Evolutionary conservation across 1,140 invertebrate genomes (phyloP).

Genomic region (Cryptotermes secundus): DNA sequence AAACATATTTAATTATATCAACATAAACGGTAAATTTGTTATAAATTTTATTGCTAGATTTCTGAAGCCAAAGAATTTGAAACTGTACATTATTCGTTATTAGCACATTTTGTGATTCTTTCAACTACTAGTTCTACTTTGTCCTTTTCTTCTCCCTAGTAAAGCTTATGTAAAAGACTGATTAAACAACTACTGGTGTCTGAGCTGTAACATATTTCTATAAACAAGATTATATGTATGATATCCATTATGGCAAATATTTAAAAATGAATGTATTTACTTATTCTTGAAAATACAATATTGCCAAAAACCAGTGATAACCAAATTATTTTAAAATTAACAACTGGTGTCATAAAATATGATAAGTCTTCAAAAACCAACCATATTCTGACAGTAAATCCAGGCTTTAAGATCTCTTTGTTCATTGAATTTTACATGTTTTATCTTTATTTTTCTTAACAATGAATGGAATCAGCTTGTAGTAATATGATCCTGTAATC

Average conservation of each 20-base stretch:
- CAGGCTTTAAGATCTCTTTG: conserved; percentile 1
- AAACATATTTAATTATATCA: too few relatives aligned
- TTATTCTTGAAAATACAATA: not conserved
- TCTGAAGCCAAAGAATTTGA: not conserved
- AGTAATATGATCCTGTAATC: not conserved
- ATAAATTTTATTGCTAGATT: not conserved
- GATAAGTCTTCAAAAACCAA: not conserved
- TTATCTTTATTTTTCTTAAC: too few relatives aligned
- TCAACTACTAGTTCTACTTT: too few relatives aligned
- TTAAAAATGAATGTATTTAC: too few relatives aligned
- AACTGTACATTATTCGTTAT: not conserved
- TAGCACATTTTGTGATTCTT: not conserved
- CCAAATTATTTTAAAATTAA: not conserved
- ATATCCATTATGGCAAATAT: too few relatives aligned
- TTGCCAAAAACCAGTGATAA: too few relatives aligned
- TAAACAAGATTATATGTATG: too few relatives aligned
- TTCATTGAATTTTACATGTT: not conserved
- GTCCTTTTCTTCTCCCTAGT: too few relatives aligned
- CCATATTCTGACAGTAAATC: not conserved
- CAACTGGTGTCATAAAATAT: not conserved
- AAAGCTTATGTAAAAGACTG: too few relatives aligned
- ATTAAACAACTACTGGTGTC: too few relatives aligned
- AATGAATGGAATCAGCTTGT: not conserved
- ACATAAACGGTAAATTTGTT: too few relatives aligned
- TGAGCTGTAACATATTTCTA: too few relatives aligned